Conservation (phyloP, 1,140 invertebrate genomes). For the Rhizoglyphus robini region DNA sequence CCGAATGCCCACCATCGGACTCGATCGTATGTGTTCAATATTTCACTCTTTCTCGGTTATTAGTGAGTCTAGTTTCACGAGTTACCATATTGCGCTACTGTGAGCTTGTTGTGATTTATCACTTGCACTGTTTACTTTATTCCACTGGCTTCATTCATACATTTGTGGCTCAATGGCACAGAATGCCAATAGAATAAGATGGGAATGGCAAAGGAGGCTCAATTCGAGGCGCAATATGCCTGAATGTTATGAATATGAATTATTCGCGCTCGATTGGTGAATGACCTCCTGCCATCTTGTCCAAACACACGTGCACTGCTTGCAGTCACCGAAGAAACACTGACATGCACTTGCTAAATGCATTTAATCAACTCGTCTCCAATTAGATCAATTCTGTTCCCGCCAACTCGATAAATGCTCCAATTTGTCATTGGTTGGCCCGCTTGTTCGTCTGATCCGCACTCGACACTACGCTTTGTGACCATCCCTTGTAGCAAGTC, state of each 20-base stretch:
- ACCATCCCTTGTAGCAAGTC: too few species aligned
- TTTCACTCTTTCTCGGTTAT: background rate
- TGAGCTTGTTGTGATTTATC: constrained; percentile 10
- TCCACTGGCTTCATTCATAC: background rate
- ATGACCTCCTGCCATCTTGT: constrained; percentile 1
- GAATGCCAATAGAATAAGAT: constrained; percentile 4
- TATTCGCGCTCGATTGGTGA: background rate
- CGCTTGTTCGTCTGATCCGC: too few species aligned
- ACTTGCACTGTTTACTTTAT: constrained; percentile 9
- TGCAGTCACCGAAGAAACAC: too few species aligned
- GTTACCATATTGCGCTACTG: background rate
- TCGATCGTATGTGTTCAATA: constrained; percentile 3
- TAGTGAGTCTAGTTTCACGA: background rate
- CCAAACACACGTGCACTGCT: background rate
- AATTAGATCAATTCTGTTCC: too few species aligned
- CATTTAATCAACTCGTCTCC: too few species aligned
- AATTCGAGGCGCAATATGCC: background rate
- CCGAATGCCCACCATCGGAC: constrained; percentile 1
- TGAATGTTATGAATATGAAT: constrained; percentile 8
- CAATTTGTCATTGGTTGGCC: too few species aligned
- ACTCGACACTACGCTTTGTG: too few species aligned
- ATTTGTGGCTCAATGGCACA: background rate
- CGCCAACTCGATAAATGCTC: too few species aligned
- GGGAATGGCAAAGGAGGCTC: background rate
- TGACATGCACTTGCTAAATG: too few species aligned